Evolutionary conservation across 2,797 vertebrate species (phyloP), one percentile per base, ranked within the genome.

Genomic region (Acanthurus lineatus): DNA sequence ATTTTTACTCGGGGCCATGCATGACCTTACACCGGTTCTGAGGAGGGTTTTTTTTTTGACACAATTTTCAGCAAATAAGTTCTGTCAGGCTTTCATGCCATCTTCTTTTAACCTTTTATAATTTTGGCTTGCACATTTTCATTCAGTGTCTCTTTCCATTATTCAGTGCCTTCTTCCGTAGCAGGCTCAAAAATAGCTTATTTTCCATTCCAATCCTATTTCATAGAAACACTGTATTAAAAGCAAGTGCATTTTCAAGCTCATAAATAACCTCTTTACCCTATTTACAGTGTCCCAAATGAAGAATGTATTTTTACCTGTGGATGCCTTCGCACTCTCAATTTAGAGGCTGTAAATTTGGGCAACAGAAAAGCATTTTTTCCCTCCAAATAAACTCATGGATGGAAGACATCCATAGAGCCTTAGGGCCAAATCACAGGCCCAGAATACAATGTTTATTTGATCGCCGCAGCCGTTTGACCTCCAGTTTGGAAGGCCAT

Each of bases 351-450:
- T 83, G 76, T 81, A 72, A 71, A 86, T 91, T 77, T 88, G 66
- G 78, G 85, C 83, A 87, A 74, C 68, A 59, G 63, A 72, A 72
- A 66, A 77, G 68, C 61, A 44, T 83, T 82, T 84, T 88, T 62
- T 73, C 28, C 69, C 60, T 83, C 82, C 69, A 90, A 79, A 87
- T 80, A 81, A 82, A 79, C 76, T 86, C 81, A 76, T 60, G 64
- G 78, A 85, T 88, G 80, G 87, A 89, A 85, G 81, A 86, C 79
- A 86, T 85, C 90, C 88, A 87, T 77, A 17, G 45, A 87, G 78
- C 84, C 82, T 69, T 42, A 9, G 75, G 82, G 86, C 76, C 82
- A 91, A 86, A 84, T 77, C 48, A 82, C 80, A 71, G 65, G 65
- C 73, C 73, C 65, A 74, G 72, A 70, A 51, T 66, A 8, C 11